Percentiles rank a stretch among this genome's conserved stretches.
Evolutionary conservation across 2,113 vertebrate species (phyloP).

Genomic region (Otis tarda): DNA sequence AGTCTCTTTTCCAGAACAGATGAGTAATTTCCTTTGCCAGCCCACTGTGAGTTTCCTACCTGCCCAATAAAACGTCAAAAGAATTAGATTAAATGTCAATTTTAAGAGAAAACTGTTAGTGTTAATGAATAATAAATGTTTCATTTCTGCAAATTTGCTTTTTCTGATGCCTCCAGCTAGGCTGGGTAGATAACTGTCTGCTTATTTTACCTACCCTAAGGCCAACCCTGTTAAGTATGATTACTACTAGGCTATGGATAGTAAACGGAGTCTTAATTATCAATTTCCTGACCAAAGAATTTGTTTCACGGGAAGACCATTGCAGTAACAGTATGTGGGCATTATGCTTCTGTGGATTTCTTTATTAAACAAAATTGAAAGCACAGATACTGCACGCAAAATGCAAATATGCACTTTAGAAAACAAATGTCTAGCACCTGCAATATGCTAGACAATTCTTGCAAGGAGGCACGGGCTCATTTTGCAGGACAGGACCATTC

Average conservation of each 20-base stretch:
- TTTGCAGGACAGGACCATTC: neutral
- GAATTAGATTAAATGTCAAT: slow-evolving; percentile 18
- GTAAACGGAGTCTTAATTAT: neutral
- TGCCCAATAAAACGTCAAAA: neutral
- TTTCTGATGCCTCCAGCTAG: slow-evolving; percentile 15
- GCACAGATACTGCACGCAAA: neutral
- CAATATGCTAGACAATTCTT: neutral
- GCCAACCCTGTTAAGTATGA: slow-evolving; percentile 3
- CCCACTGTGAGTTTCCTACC: neutral
- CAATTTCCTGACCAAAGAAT: neutral
- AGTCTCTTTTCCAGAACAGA: neutral
- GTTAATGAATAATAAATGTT: slow-evolving; percentile 51
- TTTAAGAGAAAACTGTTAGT: neutral
- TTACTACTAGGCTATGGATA: neutral
- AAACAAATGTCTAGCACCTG: neutral
- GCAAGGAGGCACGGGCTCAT: neutral
- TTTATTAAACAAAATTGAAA: neutral
- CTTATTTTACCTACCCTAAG: neutral
- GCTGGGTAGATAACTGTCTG: neutral
- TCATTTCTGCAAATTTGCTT: slow-evolving; percentile 11
- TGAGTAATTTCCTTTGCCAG: neutral
- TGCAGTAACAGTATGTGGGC: neutral
- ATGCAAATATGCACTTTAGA: accelerated
- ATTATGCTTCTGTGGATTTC: neutral
- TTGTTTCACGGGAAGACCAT: neutral